Evolutionary conservation across 2,113 vertebrate genomes (phyloP), one percentile per base, ranked within the genome.

Genomic region (Amphiprion ocellaris): DNA sequence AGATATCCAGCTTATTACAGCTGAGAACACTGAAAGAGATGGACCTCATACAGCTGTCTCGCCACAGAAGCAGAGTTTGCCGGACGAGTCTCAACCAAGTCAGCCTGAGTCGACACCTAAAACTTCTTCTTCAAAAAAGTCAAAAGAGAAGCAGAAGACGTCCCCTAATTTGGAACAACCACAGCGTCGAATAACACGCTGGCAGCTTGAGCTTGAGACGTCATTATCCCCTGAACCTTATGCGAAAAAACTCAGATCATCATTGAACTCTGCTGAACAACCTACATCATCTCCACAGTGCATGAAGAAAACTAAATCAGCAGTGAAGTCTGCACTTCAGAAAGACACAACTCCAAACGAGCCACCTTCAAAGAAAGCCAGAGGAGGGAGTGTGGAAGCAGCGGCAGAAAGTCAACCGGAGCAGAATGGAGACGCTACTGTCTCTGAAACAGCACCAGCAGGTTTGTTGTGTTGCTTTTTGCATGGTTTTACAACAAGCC

Each of bases 281-380:
- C 2, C 1, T 0, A 26, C 50, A 3, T 21, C 71, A 6, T 75
- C 86, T 26, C 65, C 82, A 0, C 55, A 55, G 28, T 8, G 21
- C 1, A 10, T 3, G 0, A 89, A 16, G 52, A 87, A 69, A 74
- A 79, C 21, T 0, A 76, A 79, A 79, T 37, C 39, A 21, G 19
- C 78, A 11, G 21, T 3, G 1, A 67, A 23, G 30, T 64, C 47
- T 3, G 1, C 21, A 54, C 16, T 10, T 44, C 30, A 12, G 24
- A 50, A 33, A 69, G 60, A 74, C 39, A 44, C 16, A 12, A 6
- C 21, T 39, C 19, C 4, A 19, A 77, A 86, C 1, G 21, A 62
- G 30, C 63, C 76, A 0, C 55, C 71, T 47, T 5, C 76, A 0
- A 94, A 92, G 70, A 93, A 55, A 87, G 74, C 79, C 63, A 86